A percentile compares a stretch with the other conserved stretches of the same genome.
Conservation (phyloP, 2,797 vertebrate genomes). For the Clarias pachynema region DNA sequence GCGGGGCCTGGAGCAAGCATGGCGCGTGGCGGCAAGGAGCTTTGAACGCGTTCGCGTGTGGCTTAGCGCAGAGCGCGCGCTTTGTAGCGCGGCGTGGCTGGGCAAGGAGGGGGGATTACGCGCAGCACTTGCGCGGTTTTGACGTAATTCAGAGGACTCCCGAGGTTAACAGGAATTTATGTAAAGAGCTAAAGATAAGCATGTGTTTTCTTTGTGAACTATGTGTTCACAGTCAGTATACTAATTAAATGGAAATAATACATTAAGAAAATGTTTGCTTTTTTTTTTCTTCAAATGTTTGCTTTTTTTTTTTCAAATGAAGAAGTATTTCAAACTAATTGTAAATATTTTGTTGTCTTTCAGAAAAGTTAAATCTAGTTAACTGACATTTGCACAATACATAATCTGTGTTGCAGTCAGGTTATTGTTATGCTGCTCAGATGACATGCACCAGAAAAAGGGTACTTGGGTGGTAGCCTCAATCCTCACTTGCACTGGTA, state of each 20-base stretch:
- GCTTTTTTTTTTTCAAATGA: too few species aligned
- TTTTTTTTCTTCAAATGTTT: too few species aligned
- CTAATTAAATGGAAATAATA: neutral
- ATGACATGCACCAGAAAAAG: neutral
- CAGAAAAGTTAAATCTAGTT: too few species aligned
- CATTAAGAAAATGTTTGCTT: too few species aligned
- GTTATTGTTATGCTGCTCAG: neutral
- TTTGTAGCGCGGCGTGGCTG: slow-evolving; percentile 19
- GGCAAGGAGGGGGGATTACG: neutral
- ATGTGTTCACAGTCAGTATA: neutral
- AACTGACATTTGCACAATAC: neutral
- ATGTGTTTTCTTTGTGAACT: neutral
- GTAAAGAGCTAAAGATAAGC: neutral
- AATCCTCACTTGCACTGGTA: neutral
- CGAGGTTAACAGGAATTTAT: slow-evolving; percentile 28
- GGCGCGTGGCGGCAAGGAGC: slow-evolving; percentile 57
- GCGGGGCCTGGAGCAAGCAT: slow-evolving; percentile 50
- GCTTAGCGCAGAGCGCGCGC: slow-evolving; percentile 46
- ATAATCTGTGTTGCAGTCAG: neutral
- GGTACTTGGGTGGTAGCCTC: neutral
- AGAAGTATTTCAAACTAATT: too few species aligned
- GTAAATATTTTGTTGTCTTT: too few species aligned
- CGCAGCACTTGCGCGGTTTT: neutral
- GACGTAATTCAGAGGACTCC: slow-evolving; percentile 43
- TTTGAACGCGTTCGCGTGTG: slow-evolving; percentile 55